Percentiles rank a stretch among this genome's conserved stretches.
phyloP scores from a whole-genome alignment of 2,888 invertebrate species.

The Macropis europaea region DNA sequence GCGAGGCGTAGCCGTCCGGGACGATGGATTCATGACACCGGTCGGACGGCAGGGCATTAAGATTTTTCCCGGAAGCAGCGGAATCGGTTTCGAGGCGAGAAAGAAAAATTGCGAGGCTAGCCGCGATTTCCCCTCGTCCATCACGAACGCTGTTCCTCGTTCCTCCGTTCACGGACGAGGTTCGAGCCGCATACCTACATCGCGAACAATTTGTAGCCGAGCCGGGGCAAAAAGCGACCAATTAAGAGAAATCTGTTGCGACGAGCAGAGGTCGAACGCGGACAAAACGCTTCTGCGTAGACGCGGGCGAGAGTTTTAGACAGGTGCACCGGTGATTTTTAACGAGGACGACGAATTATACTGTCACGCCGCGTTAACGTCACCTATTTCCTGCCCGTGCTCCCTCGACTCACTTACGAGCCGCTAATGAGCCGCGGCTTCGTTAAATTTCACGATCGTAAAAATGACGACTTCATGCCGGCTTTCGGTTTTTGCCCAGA shows the following conservation, averaged over 20 bases:
- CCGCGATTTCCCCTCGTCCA: slow-evolving; percentile 26
- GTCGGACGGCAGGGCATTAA: slow-evolving; percentile 34
- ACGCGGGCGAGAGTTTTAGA: slow-evolving; percentile 21
- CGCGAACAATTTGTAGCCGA: slow-evolving; percentile 74
- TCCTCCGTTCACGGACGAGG: slow-evolving; percentile 1
- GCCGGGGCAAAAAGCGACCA: slow-evolving; percentile 72
- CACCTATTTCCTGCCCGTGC: slow-evolving; percentile 48
- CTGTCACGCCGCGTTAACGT: slow-evolving; percentile 75
- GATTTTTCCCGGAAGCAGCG: slow-evolving; percentile 43
- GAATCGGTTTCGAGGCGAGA: slow-evolving; percentile 37
- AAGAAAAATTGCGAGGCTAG: slow-evolving; percentile 27
- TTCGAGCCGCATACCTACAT: slow-evolving; percentile 59
- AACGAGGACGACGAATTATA: slow-evolving; percentile 72
- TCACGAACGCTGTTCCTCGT: background rate
- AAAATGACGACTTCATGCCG: slow-evolving; percentile 64
- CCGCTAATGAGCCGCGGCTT: slow-evolving; percentile 71
- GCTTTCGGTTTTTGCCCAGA: slow-evolving; percentile 20
- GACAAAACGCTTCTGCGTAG: slow-evolving; percentile 11
- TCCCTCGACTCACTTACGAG: slow-evolving; percentile 58
- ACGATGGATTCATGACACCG: slow-evolving; percentile 51
- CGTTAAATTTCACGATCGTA: slow-evolving; percentile 71
- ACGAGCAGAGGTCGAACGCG: slow-evolving; percentile 8
- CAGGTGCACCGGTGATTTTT: slow-evolving; percentile 58
- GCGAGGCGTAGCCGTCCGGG: slow-evolving; percentile 39
- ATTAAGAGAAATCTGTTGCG: slow-evolving; percentile 74